Percentiles rank a stretch among this genome's conserved stretches.
phyloP scores from a whole-genome alignment of 2,113 vertebrate species.

The Neopipo cinnamomea region DNA sequence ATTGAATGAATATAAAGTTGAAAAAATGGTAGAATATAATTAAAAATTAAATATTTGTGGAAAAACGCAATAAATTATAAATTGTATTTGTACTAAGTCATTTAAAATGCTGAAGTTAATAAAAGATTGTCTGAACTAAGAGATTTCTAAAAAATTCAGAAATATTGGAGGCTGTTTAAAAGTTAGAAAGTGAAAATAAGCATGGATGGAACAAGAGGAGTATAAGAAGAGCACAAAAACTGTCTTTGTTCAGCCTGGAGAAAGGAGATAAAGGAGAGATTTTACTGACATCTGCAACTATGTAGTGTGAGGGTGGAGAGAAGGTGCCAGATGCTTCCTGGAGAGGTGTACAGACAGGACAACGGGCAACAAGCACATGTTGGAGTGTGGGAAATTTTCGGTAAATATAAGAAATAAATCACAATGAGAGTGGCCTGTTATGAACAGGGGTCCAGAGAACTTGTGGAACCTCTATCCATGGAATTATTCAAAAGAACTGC shows the following conservation, averaged over 20 bases:
- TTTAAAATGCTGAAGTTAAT: not conserved
- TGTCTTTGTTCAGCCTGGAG: not conserved
- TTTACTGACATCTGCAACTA: not conserved
- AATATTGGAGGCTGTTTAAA: not conserved
- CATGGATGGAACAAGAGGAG: not conserved
- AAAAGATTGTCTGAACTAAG: not conserved
- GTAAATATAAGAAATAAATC: not conserved
- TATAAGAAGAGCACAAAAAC: not conserved
- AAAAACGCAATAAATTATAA: not conserved
- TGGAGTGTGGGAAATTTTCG: not conserved
- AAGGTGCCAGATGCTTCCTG: not conserved
- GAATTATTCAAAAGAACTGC: not conserved
- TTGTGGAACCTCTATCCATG: not conserved
- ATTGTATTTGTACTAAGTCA: not conserved
- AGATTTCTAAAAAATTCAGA: not conserved
- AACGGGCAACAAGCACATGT: not conserved
- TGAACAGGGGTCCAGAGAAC: not conserved
- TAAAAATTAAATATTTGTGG: not conserved
- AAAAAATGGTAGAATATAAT: not conserved
- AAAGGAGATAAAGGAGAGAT: not conserved
- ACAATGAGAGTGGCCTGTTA: not conserved
- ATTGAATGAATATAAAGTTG: not conserved
- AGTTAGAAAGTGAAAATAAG: not conserved
- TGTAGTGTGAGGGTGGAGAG: fast-evolving
- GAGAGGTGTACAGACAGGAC: not conserved